Base-by-base conservation (phyloP, 2,888 invertebrate species). In the Microdon myrmicae region DNA sequence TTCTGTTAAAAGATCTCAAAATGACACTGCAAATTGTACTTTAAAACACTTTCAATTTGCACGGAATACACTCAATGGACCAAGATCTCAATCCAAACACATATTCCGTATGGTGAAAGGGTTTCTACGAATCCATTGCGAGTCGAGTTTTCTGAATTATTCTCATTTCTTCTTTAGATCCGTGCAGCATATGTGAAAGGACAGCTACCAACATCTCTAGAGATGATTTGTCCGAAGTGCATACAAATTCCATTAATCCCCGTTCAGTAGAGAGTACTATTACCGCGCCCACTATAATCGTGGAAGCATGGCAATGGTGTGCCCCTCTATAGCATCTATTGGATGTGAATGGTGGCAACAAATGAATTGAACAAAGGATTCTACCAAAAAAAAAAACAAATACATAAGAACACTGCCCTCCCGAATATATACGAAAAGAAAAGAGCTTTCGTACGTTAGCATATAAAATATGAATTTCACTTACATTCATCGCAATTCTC, bases 401-500 rank as follows among this genome's bases (percentile, higher is more conserved):
- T 19, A 37, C 31, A 47, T 20, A 25, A 26, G 8, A 39, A 22
- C 20, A n/a, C n/a, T n/a, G n/a, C n/a, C n/a, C n/a, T 37, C 8
- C 8, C n/a, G 8, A 10, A 44, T 10, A 13, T 4, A 47, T 20
- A 34, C 28, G 32, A 39, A 38, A 16, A 20, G 51, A 39, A 47
- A 10, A 23, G 28, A 41, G 14, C 53, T 39, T 39, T 16, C 43
- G 28, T 53, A 37, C 38, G 51, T 49, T 34, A 35, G 54, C 60
- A 60, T 41, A 48, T 64, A 60, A 68, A 58, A 67, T 67, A 67
- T 72, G 72, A 58, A 64, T 58, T 64, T 58, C 64, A 83, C 81
- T 84, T 83, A 82, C 88, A 84, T 66, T 85, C 81, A 69, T 83
- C 83, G 74, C 93, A 93, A 55, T 84, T 85, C 25, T 87, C 86